Evolutionary conservation across 1,140 invertebrate species (phyloP).

Genomic region (Drosophila burlai): DNA sequence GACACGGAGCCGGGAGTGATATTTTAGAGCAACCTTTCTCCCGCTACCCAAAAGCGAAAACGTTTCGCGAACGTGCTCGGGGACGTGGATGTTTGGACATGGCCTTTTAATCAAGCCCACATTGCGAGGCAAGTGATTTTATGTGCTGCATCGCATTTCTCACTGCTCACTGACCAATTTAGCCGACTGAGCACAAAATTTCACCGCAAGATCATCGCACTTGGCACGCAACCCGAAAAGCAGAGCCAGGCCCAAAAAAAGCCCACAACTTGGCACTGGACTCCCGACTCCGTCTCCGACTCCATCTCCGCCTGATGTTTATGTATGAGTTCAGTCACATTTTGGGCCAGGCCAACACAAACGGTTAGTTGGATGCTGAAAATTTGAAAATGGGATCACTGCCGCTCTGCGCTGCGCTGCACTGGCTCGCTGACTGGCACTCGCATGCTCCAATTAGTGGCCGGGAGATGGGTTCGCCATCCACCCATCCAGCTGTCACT

Average conservation of each 20-base stretch:
- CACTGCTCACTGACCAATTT: slow-evolving; percentile 81
- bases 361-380: slow-evolving; percentile 69
- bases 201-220: slow-evolving; percentile 84
- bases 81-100: slow-evolving; percentile 50
- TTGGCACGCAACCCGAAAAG: slow-evolving; percentile 79
- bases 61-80: slow-evolving; percentile 45
- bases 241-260: slow-evolving; percentile 68
- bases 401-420: slow-evolving; percentile 63
- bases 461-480: slow-evolving; percentile 37
- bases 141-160: slow-evolving; percentile 65
- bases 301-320: slow-evolving; percentile 57
- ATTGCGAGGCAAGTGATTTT: slow-evolving; percentile 78
- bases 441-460: slow-evolving; percentile 78
- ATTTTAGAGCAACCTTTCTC: slow-evolving; percentile 75
- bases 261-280: slow-evolving; percentile 49
- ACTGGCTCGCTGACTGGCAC: slow-evolving; percentile 72
- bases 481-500: slow-evolving; percentile 60
- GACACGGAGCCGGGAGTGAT: slow-evolving; percentile 65
- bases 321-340: slow-evolving; percentile 76
- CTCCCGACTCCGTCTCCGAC: slow-evolving; percentile 47
- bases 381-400: slow-evolving; percentile 65
- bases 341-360: slow-evolving; percentile 61
- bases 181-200: slow-evolving; percentile 83
- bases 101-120: slow-evolving; percentile 80
- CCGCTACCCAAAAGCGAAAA: slow-evolving; percentile 61